These are phyloP conservation scores for Galendromus occidentalis DNA, from an alignment of 1,140 invertebrate genomes.

Conservation along the genomic window DNA sequence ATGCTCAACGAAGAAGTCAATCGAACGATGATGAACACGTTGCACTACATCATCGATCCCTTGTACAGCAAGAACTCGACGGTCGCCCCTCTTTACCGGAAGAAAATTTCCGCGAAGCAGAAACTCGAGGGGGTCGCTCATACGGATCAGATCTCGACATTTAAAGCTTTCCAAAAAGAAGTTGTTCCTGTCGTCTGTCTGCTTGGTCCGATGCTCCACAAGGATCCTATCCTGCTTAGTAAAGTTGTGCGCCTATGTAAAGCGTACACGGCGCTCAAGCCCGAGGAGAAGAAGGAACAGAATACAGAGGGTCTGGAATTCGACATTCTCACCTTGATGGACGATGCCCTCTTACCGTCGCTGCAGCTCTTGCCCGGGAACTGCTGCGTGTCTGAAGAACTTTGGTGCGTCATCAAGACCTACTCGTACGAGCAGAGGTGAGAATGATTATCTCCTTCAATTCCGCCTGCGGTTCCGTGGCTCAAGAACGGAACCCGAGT, in stretches of 20 bases:
- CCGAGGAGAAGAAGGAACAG: constrained; percentile 16
- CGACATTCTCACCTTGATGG: constrained; percentile 63
- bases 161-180: constrained; percentile 49
- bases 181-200: constrained; percentile 67
- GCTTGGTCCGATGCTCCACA: constrained; percentile 66
- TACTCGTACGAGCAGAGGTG: constrained; percentile 77
- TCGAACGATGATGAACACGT: constrained; percentile 26
- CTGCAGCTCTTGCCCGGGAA: constrained; percentile 79
- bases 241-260: constrained; percentile 49
- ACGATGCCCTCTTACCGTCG: constrained; percentile 66
- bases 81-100: not conserved
- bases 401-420: constrained; percentile 74
- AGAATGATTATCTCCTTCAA: constrained; percentile 2
- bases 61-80: constrained; percentile 3
- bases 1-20: constrained; percentile 6
- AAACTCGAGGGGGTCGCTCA: not conserved
- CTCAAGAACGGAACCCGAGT: too few relatives aligned
- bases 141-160: constrained; percentile 34
- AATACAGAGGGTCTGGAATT: constrained; percentile 34
- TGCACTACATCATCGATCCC: constrained; percentile 24
- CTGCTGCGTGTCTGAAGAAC: constrained; percentile 81
- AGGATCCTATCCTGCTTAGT: constrained; percentile 53
- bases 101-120: not conserved
- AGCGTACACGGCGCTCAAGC: constrained; percentile 20
- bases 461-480: too few relatives aligned